Base-by-base conservation (phyloP, 2,888 invertebrate species). In the Toxonevra muliebris region DNA sequence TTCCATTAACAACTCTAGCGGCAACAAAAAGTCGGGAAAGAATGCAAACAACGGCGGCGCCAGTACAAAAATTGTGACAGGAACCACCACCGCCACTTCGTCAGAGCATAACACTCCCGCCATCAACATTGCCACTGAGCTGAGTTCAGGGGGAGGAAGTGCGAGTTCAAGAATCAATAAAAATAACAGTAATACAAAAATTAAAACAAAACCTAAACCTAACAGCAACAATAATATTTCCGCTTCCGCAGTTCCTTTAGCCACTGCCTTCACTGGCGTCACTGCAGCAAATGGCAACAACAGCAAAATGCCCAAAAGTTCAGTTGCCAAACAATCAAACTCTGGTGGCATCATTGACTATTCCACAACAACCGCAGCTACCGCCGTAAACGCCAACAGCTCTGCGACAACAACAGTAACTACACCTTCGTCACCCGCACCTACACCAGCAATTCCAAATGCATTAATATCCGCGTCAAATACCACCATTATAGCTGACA, bases 291-390 rank as follows among this genome's bases (percentile, higher is more conserved):
- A 70, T 75, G 79, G 76, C 75, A 76, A 75, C 74, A 75, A 73
- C 71, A 77, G 73, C 74, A 81, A 81, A 79, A 82, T 80, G 81
- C 77, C 79, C 66, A 82, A 78, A 78, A 77, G 74, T 66, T 72
- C 76, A 75, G 74, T 75, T 72, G 74, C 74, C 66, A 66, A 69
- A 67, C 67, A 72, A 63, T 59, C 68, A 64, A 61, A 66, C 17
- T 40, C 71, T n/a, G n/a, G n/a, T n/a, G n/a, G n/a, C n/a, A n/a
- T n/a, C 42, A 68, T 15, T 57, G 59, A 68, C 61, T 71, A 72
- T 57, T 71, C 68, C 64, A 75, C 73, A 60, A 71, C 75, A 50
- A 66, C 43, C 57, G 53, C 68, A 55, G 65, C 72, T 53, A 70
- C 71, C 61, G 68, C 74, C 48, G 71, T 73, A 66, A 71, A 76